Evolutionary conservation across 2,113 vertebrate genomes (phyloP).

Genomic region (Hypanus sabinus): DNA sequence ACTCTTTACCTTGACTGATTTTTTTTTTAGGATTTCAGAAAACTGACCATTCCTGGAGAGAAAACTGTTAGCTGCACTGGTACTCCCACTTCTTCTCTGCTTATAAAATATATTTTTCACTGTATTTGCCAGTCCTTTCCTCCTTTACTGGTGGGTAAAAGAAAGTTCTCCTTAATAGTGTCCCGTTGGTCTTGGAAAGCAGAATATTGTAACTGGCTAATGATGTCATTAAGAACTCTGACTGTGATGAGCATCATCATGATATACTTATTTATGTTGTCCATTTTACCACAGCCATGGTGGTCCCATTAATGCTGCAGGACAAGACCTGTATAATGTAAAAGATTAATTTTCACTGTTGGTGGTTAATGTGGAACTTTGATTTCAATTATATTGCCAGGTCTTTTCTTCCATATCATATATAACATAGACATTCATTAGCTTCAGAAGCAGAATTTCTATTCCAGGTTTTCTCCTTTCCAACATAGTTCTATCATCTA

Average conservation of each 20-base stretch:
- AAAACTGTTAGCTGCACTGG: too few species aligned
- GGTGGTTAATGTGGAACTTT: not conserved
- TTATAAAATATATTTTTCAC: not conserved
- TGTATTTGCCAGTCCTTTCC: not conserved
- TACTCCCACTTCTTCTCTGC: not conserved
- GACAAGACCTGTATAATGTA: not conserved
- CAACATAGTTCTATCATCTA: slow-evolving; percentile 7
- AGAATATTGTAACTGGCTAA: not conserved
- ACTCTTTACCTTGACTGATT: not conserved
- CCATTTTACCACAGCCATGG: not conserved
- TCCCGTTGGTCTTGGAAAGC: not conserved
- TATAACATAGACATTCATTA: not conserved
- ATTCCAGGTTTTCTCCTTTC: not conserved
- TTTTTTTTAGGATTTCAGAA: not conserved
- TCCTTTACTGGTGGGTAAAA: not conserved
- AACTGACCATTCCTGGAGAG: not conserved
- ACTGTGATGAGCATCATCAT: not conserved
- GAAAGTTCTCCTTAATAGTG: not conserved
- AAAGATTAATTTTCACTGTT: not conserved
- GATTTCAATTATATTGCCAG: not conserved
- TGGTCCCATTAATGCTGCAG: not conserved
- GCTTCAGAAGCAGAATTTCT: not conserved
- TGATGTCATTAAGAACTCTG: not conserved
- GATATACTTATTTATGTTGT: not conserved
- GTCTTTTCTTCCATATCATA: not conserved